These are phyloP conservation scores for Spodoptera picta DNA, from an alignment of 2,888 invertebrate species.

Conservation along the genomic window DNA sequence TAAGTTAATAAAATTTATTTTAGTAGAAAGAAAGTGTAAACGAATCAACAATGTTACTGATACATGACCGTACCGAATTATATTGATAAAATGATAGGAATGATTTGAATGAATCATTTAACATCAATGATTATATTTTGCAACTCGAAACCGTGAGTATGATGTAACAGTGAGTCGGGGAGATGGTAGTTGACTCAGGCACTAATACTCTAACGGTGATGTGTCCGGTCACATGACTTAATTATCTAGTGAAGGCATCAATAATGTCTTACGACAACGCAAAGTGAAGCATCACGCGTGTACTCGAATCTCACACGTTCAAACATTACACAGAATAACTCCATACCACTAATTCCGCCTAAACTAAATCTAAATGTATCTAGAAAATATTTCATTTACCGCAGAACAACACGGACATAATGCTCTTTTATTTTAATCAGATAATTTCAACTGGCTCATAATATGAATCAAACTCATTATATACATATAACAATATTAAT, in stretches of 20 bases:
- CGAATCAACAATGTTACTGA: slow-evolving; percentile 70
- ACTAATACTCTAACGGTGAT: slow-evolving; percentile 58
- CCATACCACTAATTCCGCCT: slow-evolving; percentile 79
- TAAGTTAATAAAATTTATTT: slow-evolving; percentile 74
- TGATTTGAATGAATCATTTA: slow-evolving; percentile 81
- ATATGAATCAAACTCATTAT: slow-evolving; percentile 76
- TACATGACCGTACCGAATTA: slow-evolving; percentile 61
- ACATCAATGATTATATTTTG: slow-evolving; percentile 69
- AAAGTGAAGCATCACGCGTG: slow-evolving; percentile 74
- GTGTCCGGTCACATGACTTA: slow-evolving; percentile 62
- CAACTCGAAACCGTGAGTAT: slow-evolving; percentile 61
- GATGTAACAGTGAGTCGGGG: slow-evolving; percentile 63
- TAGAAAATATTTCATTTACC: slow-evolving; percentile 67
- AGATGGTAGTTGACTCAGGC: slow-evolving; percentile 38
- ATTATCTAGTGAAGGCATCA: slow-evolving; percentile 81
- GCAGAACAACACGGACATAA: slow-evolving; percentile 54
- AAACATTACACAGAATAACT: slow-evolving; percentile 79
- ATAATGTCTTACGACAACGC: slow-evolving; percentile 74
- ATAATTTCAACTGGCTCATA: slow-evolving; percentile 67
- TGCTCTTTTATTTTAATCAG: slow-evolving; percentile 52
- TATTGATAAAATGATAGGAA: slow-evolving; percentile 78
- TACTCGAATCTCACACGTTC: slow-evolving; percentile 70
- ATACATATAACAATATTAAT: slow-evolving; percentile 83
- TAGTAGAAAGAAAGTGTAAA: slow-evolving; percentile 72
- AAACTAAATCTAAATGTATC: slow-evolving; percentile 81